Percentiles rank a stretch among this genome's conserved stretches.
phyloP scores from a whole-genome alignment of 2,888 invertebrate genomes.

The Bruchidius siliquastri region DNA sequence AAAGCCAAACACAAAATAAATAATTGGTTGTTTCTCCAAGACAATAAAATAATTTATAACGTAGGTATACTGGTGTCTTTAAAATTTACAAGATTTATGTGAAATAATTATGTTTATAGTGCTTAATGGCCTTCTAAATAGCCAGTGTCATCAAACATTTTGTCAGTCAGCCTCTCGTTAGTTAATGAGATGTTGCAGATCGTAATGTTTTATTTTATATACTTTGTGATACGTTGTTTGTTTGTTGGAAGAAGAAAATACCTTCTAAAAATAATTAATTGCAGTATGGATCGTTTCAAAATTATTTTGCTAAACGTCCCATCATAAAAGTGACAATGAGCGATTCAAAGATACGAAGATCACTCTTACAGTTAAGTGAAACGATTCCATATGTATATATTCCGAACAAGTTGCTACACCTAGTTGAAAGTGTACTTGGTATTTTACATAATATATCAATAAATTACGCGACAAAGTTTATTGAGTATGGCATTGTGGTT shows the following conservation, averaged over 20 bases:
- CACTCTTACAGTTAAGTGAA: slow-evolving; percentile 5
- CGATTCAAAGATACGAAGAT: neutral
- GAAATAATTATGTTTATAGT: neutral
- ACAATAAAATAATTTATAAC: neutral
- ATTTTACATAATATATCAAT: slow-evolving; percentile 22
- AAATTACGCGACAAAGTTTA: slow-evolving; percentile 25
- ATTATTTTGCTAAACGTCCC: neutral
- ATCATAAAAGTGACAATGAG: neutral
- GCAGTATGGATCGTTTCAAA: no score
- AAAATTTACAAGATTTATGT: neutral
- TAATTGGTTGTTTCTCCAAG: neutral
- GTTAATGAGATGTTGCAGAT: no score
- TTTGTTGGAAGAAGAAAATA: no score
- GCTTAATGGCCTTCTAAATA: neutral
- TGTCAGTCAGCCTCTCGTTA: neutral
- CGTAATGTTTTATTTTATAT: no score
- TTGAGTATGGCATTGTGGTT: slow-evolving; percentile 23
- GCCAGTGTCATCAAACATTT: neutral
- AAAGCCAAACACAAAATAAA: neutral
- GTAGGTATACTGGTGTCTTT: neutral
- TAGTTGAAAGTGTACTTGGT: slow-evolving; percentile 16
- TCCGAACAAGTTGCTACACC: slow-evolving; percentile 10
- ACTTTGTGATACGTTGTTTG: no score
- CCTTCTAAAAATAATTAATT: no score
- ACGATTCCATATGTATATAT: slow-evolving; percentile 17